These are phyloP conservation scores for Ariopsis seemanni DNA, from an alignment of 2,113 vertebrate genomes.

Conservation along the genomic window DNA sequence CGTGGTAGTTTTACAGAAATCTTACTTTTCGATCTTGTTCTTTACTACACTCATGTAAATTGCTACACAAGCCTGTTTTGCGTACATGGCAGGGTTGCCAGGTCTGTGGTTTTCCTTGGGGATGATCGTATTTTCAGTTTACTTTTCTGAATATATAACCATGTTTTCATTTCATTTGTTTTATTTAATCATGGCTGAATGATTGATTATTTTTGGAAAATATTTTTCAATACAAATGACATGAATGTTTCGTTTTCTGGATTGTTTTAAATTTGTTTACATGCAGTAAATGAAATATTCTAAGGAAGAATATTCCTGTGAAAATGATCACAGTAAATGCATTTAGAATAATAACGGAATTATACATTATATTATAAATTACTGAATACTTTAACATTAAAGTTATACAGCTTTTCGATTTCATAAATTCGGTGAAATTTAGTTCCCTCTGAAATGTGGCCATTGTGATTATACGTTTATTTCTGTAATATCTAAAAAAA, in stretches of 20 bases:
- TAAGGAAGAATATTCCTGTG: neutral
- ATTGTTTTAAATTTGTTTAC: too few species aligned
- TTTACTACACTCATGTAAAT: slow-evolving; percentile 1
- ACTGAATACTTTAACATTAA: neutral
- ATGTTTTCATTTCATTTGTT: neutral
- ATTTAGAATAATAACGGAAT: neutral
- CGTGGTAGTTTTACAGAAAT: neutral
- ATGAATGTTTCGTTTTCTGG: slow-evolving; percentile 2
- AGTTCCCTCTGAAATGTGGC: too few species aligned
- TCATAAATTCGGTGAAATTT: too few species aligned
- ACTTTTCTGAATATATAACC: too few species aligned
- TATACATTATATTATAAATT: neutral
- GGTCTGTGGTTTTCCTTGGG: neutral
- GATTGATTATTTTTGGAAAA: neutral
- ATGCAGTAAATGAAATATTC: neutral
- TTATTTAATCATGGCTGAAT: neutral
- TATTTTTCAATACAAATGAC: slow-evolving; percentile 8
- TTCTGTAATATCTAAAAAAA: too few species aligned
- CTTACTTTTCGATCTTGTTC: neutral
- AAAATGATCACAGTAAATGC: neutral
- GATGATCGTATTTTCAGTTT: neutral
- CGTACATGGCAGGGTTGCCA: neutral
- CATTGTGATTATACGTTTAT: too few species aligned
- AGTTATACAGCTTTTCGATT: too few species aligned
- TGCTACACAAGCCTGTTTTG: neutral